These are phyloP conservation scores for Ispidina picta DNA, from an alignment of 2,797 vertebrate species.

Conservation along the genomic window DNA sequence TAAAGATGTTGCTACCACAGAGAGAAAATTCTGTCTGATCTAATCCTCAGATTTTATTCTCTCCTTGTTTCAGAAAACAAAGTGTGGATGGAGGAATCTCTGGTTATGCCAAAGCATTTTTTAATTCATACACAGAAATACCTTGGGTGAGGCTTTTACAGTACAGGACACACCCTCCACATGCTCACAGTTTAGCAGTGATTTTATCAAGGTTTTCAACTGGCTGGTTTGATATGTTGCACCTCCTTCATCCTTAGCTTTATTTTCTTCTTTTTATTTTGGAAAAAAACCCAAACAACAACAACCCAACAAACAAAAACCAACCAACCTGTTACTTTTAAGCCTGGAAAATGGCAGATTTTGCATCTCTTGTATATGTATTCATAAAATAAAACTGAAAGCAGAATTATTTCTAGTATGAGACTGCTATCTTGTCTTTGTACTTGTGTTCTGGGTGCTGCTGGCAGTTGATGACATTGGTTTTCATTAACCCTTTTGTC, in stretches of 20 bases:
- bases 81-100: neutral
- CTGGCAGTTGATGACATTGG: neutral
- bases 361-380: slow-evolving; percentile 64
- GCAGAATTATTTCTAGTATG: slow-evolving; percentile 37
- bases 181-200: neutral
- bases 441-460: neutral
- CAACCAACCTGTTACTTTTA: slow-evolving; percentile 38
- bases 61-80: slow-evolving; percentile 20
- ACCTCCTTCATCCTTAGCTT: slow-evolving; percentile 1
- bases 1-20: neutral
- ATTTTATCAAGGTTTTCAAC: neutral
- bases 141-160: neutral
- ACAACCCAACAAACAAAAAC: too few relatives aligned
- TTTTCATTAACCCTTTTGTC: neutral
- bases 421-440: slow-evolving; percentile 50
- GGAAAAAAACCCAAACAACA: neutral
- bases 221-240: slow-evolving; percentile 10
- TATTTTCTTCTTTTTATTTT: neutral
- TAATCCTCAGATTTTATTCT: neutral
- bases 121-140: neutral
- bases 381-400: slow-evolving; percentile 64
- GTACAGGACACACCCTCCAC: neutral
- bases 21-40: neutral
- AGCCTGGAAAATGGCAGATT: slow-evolving; percentile 47
- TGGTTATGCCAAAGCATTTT: slow-evolving; percentile 48